These are phyloP conservation scores for Chamaedrilus cognettii DNA, from an alignment of 2,888 invertebrate genomes.

Conservation along the genomic window DNA sequence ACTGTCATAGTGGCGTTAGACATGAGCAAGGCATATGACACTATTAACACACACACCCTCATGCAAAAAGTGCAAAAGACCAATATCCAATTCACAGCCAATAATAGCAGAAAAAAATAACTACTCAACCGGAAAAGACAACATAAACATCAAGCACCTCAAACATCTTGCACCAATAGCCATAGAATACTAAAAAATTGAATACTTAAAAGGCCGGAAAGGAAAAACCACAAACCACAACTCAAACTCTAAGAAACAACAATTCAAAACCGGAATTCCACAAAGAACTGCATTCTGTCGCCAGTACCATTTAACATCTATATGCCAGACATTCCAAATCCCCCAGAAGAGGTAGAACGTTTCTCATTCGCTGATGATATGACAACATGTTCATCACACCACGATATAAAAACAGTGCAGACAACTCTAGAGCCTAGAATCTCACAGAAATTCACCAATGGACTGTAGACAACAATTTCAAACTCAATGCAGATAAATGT, in stretches of 20 bases:
- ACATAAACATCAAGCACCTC: no score
- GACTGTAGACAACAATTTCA: neutral
- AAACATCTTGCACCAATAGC: no score
- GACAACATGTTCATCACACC: neutral
- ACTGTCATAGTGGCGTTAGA: no score
- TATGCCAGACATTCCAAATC: neutral
- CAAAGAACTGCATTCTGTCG: neutral
- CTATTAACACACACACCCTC: neutral
- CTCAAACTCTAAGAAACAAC: neutral
- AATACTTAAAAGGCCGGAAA: neutral
- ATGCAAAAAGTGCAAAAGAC: neutral
- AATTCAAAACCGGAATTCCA: neutral
- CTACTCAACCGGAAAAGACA: no score
- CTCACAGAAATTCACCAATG: neutral
- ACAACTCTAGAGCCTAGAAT: neutral
- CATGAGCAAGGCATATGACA: neutral
- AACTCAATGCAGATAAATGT: neutral
- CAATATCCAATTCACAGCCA: neutral
- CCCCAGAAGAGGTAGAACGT: neutral
- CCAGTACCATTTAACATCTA: neutral
- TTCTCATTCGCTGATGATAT: neutral
- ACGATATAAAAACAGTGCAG: neutral
- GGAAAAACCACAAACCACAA: neutral
- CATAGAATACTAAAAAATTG: no score
- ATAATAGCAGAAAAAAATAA: no score